Evolutionary conservation across 2,888 invertebrate species (phyloP).

Genomic region (Ashinkailepas kermadecensis): DNA sequence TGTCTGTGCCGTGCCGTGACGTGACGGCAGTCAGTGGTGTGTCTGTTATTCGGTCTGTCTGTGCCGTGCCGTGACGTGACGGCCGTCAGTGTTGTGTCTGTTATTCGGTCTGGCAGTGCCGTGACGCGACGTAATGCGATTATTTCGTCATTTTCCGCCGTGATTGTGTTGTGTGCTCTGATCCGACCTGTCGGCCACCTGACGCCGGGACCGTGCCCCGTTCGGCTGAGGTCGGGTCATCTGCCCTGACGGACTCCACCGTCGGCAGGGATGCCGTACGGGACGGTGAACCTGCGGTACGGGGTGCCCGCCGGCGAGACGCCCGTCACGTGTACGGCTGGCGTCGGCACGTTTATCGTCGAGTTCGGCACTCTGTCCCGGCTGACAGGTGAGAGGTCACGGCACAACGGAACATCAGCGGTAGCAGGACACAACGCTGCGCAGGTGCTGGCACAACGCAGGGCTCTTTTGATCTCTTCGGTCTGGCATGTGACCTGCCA

Average conservation of each 20-base stretch:
- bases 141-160: not conserved
- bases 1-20: no score
- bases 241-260: not conserved
- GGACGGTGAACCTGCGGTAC: slow-evolving; percentile 75
- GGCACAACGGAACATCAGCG: no score
- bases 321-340: slow-evolving; percentile 93
- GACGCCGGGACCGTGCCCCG: not conserved
- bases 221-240: not conserved
- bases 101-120: no score
- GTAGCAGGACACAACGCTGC: no score
- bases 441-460: no score
- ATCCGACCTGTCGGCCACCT: not conserved
- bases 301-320: slow-evolving; percentile 95
- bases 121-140: no score
- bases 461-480: no score
- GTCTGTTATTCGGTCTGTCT: no score
- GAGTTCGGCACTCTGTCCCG: slow-evolving; percentile 93
- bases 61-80: no score
- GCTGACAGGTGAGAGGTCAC: slow-evolving; percentile 60
- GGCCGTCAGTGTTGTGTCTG: no score
- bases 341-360: slow-evolving; percentile 91
- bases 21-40: no score
- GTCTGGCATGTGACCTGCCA: no score
- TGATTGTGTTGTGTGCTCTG: not conserved
- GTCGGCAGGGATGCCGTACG: slow-evolving; percentile 86